Base-by-base conservation (phyloP, 2,113 vertebrate species). In the Oostethus manadensis region DNA sequence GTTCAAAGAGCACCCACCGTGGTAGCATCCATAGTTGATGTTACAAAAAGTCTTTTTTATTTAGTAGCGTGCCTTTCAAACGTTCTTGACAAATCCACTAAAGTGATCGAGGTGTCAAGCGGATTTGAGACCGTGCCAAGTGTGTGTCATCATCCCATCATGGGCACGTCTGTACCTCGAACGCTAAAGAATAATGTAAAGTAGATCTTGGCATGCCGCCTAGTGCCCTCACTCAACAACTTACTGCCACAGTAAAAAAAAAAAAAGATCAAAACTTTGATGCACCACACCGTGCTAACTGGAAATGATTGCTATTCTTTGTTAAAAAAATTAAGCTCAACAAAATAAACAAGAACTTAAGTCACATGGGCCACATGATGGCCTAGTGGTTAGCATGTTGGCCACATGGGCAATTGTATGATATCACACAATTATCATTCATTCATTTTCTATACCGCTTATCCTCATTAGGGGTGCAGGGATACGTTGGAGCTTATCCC, bases 1-100 rank as follows among this genome's bases (percentile, higher is more conserved):
- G 20, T 64, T 59, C 16, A 55, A 46, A 66, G 58, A 10, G 35
- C 38, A 14, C 11, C 8, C 44, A 29, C 9, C 1, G 51, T 21
- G 4, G 16, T 33, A 35, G 29, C n/a, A 8, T 56, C 38, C 6
- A 10, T 57, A 22, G 38, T 22, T 40, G 33, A 45, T 29, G 35
- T 8, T 3, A 35, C 1, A n/a, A 15, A 21, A n/a, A 56, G 57
- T 51, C 51, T 44, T 71, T 43, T 56, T 23, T 54, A 1, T 3
- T 2, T 4, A 50, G n/a, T 16, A 10, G 42, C 40, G 29, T 68
- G 70, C 70, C 74, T 70, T 77, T 77, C 29, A 72, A 64, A 68
- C 60, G 64, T 64, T 65, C 63, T 70, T 62, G 22, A 60, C 21
- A 54, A 64, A 51, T 61, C 51, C 22, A 51, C 40, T 70, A 49